Percentiles rank a stretch among this genome's conserved stretches.
phyloP scores from a whole-genome alignment of 2,888 invertebrate genomes.

The Habroteleia sp. region DNA sequence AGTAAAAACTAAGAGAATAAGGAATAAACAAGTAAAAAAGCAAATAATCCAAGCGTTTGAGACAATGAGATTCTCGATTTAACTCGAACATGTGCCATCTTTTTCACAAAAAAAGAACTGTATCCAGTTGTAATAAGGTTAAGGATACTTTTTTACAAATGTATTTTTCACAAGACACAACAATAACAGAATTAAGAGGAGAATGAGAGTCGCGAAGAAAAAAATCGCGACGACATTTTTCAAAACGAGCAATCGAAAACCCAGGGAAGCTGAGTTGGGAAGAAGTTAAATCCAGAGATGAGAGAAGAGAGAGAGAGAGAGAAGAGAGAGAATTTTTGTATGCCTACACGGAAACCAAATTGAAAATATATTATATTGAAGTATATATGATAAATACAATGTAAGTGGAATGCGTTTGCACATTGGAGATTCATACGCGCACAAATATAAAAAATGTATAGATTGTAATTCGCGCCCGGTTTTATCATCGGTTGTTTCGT shows the following conservation, averaged over 20 bases:
- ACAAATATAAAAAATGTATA: slow-evolving; percentile 50
- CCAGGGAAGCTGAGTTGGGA: not conserved
- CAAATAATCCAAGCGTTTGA: slow-evolving; percentile 25
- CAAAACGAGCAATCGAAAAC: not conserved
- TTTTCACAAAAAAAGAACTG: slow-evolving; percentile 54
- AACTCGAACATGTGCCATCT: slow-evolving; percentile 63
- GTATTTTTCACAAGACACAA: slow-evolving; percentile 62
- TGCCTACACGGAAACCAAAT: slow-evolving; percentile 47
- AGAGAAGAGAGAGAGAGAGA: too few relatives aligned
- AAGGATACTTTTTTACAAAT: slow-evolving; percentile 65
- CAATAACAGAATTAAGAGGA: slow-evolving; percentile 4
- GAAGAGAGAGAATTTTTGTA: slow-evolving; percentile 58
- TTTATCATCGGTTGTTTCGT: slow-evolving; percentile 34
- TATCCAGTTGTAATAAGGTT: slow-evolving; percentile 58
- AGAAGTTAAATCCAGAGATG: not conserved
- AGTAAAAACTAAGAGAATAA: too few relatives aligned
- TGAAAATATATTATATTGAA: slow-evolving; percentile 42
- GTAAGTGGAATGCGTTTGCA: slow-evolving; percentile 54
- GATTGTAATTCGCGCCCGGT: slow-evolving; percentile 33
- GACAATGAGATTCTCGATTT: slow-evolving; percentile 40
- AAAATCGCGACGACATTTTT: not conserved
- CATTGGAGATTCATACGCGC: slow-evolving; percentile 57
- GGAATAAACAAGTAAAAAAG: not conserved
- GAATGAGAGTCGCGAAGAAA: not conserved
- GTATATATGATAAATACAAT: slow-evolving; percentile 31